These are phyloP conservation scores for Progne subis DNA, from an alignment of 2,113 vertebrate species.

Conservation along the genomic window DNA sequence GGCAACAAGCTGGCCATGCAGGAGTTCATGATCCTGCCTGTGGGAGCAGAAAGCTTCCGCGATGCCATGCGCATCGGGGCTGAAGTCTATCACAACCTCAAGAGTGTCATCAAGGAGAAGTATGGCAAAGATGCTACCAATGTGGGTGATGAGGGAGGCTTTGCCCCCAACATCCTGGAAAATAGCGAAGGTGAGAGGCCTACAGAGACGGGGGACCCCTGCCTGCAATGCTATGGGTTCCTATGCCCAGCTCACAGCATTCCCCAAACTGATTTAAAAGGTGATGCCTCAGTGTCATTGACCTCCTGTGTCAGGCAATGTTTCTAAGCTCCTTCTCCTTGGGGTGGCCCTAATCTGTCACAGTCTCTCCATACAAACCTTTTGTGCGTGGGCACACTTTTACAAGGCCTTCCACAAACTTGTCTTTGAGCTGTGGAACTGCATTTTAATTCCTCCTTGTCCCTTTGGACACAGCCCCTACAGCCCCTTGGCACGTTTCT, in stretches of 20 bases:
- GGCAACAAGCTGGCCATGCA: conserved; percentile 94
- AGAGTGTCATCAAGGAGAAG: conserved; percentile 90
- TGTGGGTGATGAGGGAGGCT: conserved; percentile 91
- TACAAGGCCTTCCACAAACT: neutral
- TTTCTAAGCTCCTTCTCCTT: neutral
- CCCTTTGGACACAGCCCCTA: neutral
- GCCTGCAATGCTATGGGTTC: neutral
- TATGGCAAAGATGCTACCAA: conserved; percentile 93
- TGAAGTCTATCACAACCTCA: conserved; percentile 91
- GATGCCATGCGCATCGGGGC: conserved; percentile 89
- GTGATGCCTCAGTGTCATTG: neutral
- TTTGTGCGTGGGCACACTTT: rapidly evolving
- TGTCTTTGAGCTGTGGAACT: neutral
- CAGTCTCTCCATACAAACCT: neutral
- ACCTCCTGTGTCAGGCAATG: neutral
- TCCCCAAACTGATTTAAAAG: neutral
- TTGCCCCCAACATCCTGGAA: conserved; percentile 92
- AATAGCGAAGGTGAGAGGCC: conserved; percentile 88
- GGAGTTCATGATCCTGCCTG: conserved; percentile 93
- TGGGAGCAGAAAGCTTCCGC: conserved; percentile 90
- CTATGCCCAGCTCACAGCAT: neutral
- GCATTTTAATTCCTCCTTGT: neutral
- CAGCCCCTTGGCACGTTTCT: neutral
- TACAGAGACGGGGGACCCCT: neutral
- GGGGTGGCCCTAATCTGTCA: neutral